Evolutionary conservation across 2,113 vertebrate species (phyloP), one percentile per base, ranked within the genome.

Genomic region (Neolamprologus kungweensis): DNA sequence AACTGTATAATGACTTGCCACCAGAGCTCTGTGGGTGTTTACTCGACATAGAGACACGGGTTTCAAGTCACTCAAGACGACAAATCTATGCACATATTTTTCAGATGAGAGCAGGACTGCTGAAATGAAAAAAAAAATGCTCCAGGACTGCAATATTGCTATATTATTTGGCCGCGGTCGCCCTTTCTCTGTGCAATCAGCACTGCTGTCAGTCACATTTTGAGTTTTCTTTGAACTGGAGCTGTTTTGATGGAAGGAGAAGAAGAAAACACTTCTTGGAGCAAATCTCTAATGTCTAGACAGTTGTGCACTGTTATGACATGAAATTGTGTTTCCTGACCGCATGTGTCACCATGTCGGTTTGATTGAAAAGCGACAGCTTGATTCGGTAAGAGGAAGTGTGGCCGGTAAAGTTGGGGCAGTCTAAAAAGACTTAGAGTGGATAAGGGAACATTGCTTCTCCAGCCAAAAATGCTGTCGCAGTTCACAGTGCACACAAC

Each of bases 11-110:
- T 88, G 83, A 92, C 65, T 92, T 85, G 54, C 84, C 87, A 82
- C 68, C 89, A 85, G 13, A 82, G 88, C 87, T 93, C 85, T 28
- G 91, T 94, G 87, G 93, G 90, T 92, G 91, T 93, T 87, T 85
- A 81, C 60, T 85, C 68, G 84, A 91, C 86, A 91, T 81, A 51
- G 83, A 86, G 28, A 79, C 83, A 63, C 3, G 12, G 71, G 85
- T 89, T 80, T 90, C 87, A 78, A 86, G 82, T 89, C 90, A 65
- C 63, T 83, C 79, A 83, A 90, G 73, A 84, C 4, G 11, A 82
- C 57, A 82, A 58, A 90, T 89, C 55, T 84, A 17, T 83, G 81
- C 54, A 71, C 60, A 80, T 60, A 40, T 85, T 83, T 88, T 45
- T 80, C 10, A 33, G 75, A 85, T 13, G 13, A 45, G 71, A 58